Base-by-base conservation (phyloP, 2,888 invertebrate genomes). In the Cephus runcator region DNA sequence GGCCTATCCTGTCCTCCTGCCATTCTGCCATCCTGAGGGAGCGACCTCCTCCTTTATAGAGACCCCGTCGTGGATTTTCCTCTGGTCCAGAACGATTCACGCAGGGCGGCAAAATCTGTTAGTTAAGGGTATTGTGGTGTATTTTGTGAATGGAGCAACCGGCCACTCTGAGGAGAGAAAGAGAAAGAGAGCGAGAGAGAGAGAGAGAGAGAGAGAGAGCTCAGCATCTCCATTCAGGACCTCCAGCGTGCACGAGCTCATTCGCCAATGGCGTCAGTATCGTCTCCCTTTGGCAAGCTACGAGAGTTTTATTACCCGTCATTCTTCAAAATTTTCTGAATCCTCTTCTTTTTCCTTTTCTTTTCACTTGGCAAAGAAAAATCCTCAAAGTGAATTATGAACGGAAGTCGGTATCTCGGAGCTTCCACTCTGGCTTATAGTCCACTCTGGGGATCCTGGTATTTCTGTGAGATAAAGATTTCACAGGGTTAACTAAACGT, bases 111-210 rank as follows among this genome's bases (percentile, higher is more conserved):
- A 80, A 88, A 88, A 86, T 88, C 87, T 87, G 84, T 87, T 87
- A 86, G 88, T 88, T 87, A 86, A 85, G 82, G 81, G 85, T 84
- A 90, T 89, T 89, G 88, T 88, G 84, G 84, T 79, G 85, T 82
- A 81, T 87, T 56, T 89, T 85, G 85, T 88, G 89, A 88, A 89
- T 89, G 88, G 85, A 85, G 83, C 82, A 80, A 79, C 81, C 81
- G 81, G 82, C 79, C 83, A 82, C 84, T 84, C 82, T 81, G 77
- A 23, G 15, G 76, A 77, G 79, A 81, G 77, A 69, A 80, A 79
- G 56, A 76, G 73, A 75, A 34, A 23, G 77, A 77, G 56, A 77
- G 40, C 2, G 31, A 35, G 73, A 79, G 76, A 77, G 78, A 80
- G 80, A 80, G 80, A 77, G 76, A 80, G 76, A 80, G 79, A 12